These are phyloP conservation scores for Scomberomorus guttatus DNA, from an alignment of 2,797 vertebrate genomes.

Conservation along the genomic window DNA sequence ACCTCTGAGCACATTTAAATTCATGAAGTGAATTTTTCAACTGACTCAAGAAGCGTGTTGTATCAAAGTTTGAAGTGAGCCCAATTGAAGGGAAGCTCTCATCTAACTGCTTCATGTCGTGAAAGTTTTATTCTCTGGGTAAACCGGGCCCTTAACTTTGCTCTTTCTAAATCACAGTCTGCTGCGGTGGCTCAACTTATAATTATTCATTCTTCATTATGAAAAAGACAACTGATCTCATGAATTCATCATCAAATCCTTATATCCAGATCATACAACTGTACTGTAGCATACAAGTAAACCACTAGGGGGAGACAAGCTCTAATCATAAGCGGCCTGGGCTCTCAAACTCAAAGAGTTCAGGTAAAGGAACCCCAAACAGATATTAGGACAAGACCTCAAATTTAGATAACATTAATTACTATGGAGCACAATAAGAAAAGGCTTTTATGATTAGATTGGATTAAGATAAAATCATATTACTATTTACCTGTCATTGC, in stretches of 20 bases:
- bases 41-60: conserved; percentile 42
- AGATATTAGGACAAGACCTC: not conserved
- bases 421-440: not conserved
- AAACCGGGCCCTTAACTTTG: conserved; percentile 44
- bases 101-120: conserved; percentile 59
- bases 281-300: not conserved
- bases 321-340: conserved; percentile 24
- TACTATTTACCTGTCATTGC: not conserved
- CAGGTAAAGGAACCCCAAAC: not conserved
- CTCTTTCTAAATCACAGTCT: conserved; percentile 49
- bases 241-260: conserved; percentile 48
- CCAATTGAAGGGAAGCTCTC: conserved; percentile 48
- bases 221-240: conserved; percentile 34
- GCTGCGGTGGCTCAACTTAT: conserved; percentile 30
- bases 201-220: conserved; percentile 55
- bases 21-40: conserved; percentile 68
- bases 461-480: not conserved
- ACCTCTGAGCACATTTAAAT: conserved; percentile 61
- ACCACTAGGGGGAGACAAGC: conserved; percentile 80
- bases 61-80: conserved; percentile 50
- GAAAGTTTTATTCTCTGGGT: conserved; percentile 66
- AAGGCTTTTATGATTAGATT: not conserved
- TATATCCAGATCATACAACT: not conserved
- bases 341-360: not conserved
- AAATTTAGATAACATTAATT: not conserved